Evolutionary conservation across 2,888 invertebrate species (phyloP).

Genomic region (Troilus luridus): DNA sequence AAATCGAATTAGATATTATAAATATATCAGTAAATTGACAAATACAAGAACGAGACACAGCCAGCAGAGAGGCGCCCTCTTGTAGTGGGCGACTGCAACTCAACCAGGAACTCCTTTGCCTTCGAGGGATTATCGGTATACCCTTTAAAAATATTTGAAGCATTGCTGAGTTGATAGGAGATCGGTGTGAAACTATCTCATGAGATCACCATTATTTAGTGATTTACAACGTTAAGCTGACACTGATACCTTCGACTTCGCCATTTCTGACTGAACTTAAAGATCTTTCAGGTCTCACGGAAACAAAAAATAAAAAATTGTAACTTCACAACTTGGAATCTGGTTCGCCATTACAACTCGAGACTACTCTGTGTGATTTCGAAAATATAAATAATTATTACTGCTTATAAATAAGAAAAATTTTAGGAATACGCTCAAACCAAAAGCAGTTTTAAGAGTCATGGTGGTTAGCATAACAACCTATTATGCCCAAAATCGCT

Average conservation of each 20-base stretch:
- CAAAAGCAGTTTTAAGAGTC: no score
- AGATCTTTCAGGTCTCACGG: not conserved
- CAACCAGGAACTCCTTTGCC: not conserved
- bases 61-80: not conserved
- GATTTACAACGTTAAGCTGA: not conserved
- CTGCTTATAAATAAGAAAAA: no score
- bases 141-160: constrained; percentile 29
- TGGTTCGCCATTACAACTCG: not conserved
- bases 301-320: not conserved
- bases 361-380: not conserved
- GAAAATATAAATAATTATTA: not conserved
- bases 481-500: no score
- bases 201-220: constrained; percentile 3
- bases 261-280: not conserved
- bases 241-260: not conserved
- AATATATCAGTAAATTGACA: not conserved
- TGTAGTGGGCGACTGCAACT: not conserved
- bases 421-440: no score
- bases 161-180: constrained; percentile 23
- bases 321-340: not conserved
- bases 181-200: not conserved
- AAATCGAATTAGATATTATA: not conserved
- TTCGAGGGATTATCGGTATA: not conserved
- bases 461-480: no score
- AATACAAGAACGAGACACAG: not conserved